These are phyloP conservation scores for Odobenus rosmarus DNA, from an alignment of 2,113 vertebrate species.

Conservation along the genomic window DNA sequence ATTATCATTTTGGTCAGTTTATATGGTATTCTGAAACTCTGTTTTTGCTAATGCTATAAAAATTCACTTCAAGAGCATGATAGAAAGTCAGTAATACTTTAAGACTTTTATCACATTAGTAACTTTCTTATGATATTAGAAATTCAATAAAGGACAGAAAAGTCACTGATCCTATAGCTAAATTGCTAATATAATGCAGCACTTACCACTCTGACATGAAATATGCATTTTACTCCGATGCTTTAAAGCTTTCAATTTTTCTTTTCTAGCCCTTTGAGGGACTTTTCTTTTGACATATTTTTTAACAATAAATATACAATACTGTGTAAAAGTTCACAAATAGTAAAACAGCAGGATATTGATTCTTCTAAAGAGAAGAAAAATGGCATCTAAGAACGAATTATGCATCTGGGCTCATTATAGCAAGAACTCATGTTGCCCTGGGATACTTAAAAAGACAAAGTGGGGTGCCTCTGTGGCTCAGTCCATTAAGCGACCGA, in stretches of 20 bases:
- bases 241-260: slow-evolving; percentile 70
- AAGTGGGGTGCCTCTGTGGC: not conserved
- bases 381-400: slow-evolving; percentile 36
- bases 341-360: slow-evolving; percentile 45
- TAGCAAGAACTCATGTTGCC: not conserved
- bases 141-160: slow-evolving; percentile 79
- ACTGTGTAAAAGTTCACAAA: slow-evolving; percentile 60
- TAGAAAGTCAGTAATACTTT: slow-evolving; percentile 82
- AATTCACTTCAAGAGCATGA: slow-evolving; percentile 82
- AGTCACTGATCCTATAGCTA: slow-evolving; percentile 77
- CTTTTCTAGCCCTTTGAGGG: slow-evolving; percentile 11
- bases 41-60: slow-evolving; percentile 82
- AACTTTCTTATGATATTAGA: slow-evolving; percentile 80
- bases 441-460: not conserved
- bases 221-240: slow-evolving; percentile 72
- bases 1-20: slow-evolving; percentile 75
- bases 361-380: slow-evolving; percentile 59
- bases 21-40: slow-evolving; percentile 75
- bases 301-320: slow-evolving; percentile 61
- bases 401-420: not conserved
- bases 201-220: slow-evolving; percentile 70
- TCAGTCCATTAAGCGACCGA: not conserved
- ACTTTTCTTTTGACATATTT: not conserved
- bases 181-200: slow-evolving; percentile 80
- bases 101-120: slow-evolving; percentile 84